Base-by-base conservation (phyloP, 2,113 vertebrate genomes). In the Balaeniceps rex region DNA sequence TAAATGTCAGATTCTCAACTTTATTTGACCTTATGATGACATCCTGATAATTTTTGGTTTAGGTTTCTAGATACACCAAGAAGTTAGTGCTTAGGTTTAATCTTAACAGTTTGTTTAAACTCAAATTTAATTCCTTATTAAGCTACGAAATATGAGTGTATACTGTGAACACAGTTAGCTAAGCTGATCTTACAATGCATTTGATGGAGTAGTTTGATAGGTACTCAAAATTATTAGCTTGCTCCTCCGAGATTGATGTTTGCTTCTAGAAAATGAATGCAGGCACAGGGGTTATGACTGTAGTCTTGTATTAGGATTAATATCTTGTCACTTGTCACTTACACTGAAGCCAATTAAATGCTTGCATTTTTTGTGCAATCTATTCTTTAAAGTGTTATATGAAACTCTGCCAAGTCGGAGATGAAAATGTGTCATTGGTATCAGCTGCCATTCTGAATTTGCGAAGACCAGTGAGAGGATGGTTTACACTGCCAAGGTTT, bases 381-480 rank as follows among this genome's bases (percentile, higher is more conserved):
- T 84, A 0, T 36, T 83, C 23, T 65, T 88, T 19, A 10, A 76
- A 40, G 25, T 22, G 16, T 69, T 72, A 16, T 9, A 21, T 44
- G 42, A 40, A 47, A 11, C 71, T 68, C 47, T 80, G 28, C 58
- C 13, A 47, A 75, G 51, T 24, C 55, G 36, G 57, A 70, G 52
- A 31, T 81, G 29, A 61, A 76, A 13, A 25, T 3, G 3, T 22
- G 42, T 60, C 70, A 10, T 18, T 60, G 58, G 9, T 72, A 18
- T 63, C 5, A n/a, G 55, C 31, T 40, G 60, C 11, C 11, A 3
- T 13, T 68, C 40, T 74, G 81, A 26, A 33, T 54, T 46, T 78
- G 36, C 9, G 19, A 40, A 70, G 47, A 10, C 1, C 0, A 19
- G 4, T 0, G 11, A 71, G 47, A 0, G 3, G 19, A 36, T 55